Evolutionary conservation across 2,888 invertebrate species (phyloP).

Genomic region (Antitype chi): DNA sequence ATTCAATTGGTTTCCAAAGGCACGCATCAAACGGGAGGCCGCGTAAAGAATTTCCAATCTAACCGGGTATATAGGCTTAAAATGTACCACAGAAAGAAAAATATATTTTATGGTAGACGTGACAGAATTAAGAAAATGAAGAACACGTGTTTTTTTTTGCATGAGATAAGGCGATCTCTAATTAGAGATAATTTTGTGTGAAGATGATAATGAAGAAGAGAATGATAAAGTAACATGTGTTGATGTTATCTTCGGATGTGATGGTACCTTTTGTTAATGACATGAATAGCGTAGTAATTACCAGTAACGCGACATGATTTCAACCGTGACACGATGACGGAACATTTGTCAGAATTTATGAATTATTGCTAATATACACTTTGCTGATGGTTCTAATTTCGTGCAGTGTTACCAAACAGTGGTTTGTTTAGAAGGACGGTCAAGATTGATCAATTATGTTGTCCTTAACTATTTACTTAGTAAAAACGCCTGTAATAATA

Average conservation of each 20-base stretch:
- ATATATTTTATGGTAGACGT: slow-evolving; percentile 42
- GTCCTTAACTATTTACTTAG: background rate
- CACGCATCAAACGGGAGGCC: slow-evolving; percentile 73
- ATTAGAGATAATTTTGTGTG: background rate
- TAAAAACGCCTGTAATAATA: background rate
- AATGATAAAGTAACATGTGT: background rate
- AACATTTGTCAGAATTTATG: background rate
- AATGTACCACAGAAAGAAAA: slow-evolving; percentile 51
- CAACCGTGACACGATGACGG: background rate
- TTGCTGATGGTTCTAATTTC: background rate
- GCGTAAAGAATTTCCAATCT: slow-evolving; percentile 81
- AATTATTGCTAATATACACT: background rate
- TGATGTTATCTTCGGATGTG: background rate
- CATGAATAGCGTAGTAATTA: background rate
- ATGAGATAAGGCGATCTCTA: background rate
- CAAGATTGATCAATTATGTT: background rate
- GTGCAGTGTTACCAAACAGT: too few species aligned
- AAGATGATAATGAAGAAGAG: too few species aligned
- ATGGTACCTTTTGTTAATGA: background rate
- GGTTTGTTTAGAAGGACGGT: background rate
- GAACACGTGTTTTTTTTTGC: too few species aligned
- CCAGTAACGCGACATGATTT: background rate
- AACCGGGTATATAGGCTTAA: slow-evolving; percentile 57
- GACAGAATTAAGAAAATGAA: slow-evolving; percentile 34
- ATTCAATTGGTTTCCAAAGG: slow-evolving; percentile 79